Percentiles rank a stretch among this genome's conserved stretches.
Evolutionary conservation across 2,888 invertebrate species (phyloP).

Genomic region (Scelioninae gen. 1): DNA sequence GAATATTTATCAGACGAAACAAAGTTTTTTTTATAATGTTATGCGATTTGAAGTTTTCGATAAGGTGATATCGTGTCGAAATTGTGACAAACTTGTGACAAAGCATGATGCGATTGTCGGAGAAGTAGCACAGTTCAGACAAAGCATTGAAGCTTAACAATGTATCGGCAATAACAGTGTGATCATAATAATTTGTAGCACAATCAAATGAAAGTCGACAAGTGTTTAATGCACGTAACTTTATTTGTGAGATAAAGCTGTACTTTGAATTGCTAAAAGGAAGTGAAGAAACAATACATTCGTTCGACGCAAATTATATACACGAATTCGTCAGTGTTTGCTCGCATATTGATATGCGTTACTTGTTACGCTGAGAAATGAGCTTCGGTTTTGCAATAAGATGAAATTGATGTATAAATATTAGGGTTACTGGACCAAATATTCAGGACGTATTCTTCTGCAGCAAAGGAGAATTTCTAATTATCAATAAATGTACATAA

Average conservation of each 20-base stretch:
- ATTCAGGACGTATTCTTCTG: no score
- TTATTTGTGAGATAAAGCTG: constrained; percentile 21
- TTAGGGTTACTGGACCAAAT: no score
- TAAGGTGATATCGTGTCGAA: constrained; percentile 4
- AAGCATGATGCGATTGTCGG: constrained; percentile 33
- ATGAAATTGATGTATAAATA: no score
- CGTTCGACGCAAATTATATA: constrained; percentile 30
- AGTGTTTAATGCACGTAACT: constrained; percentile 23
- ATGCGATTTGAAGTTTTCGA: not conserved
- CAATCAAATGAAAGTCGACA: constrained; percentile 38
- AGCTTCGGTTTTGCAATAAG: no score
- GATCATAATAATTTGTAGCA: constrained; percentile 42
- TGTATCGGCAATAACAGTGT: constrained; percentile 20
- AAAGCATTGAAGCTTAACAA: constrained; percentile 16
- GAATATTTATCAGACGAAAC: constrained; percentile 1
- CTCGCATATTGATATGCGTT: constrained; percentile 50
- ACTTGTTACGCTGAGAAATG: no score
- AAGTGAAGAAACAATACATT: constrained; percentile 35
- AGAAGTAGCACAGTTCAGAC: constrained; percentile 39
- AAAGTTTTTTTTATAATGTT: not conserved
- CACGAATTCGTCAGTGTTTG: constrained; percentile 11
- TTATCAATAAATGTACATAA: no score
- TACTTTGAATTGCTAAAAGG: not conserved
- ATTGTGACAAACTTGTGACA: constrained; percentile 43
- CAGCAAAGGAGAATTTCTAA: no score